These are phyloP conservation scores for Hypomecis punctinalis DNA, from an alignment of 2,888 invertebrate genomes.

Conservation along the genomic window DNA sequence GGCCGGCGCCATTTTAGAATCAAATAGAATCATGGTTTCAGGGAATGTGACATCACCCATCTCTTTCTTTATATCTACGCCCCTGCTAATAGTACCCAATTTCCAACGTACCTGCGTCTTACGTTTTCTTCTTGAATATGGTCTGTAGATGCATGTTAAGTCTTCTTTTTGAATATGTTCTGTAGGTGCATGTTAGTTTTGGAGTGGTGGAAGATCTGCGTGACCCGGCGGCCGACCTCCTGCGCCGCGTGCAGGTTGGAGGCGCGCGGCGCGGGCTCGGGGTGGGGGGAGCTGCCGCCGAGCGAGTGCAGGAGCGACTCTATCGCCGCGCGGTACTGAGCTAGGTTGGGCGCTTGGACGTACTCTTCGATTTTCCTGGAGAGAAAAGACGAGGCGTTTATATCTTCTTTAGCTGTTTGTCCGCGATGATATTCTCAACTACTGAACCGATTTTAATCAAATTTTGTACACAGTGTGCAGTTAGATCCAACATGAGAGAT, in stretches of 20 bases:
- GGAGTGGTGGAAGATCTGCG: constrained; percentile 80
- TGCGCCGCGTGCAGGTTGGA: constrained; percentile 71
- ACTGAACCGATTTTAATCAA: too few species aligned
- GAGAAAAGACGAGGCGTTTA: too few species aligned
- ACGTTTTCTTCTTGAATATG: neutral
- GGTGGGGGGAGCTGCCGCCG: constrained; percentile 45
- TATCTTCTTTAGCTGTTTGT: too few species aligned
- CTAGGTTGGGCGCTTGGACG: constrained; percentile 65
- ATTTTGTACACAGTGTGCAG: too few species aligned
- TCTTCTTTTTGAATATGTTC: constrained; percentile 70
- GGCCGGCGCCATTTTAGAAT: too few species aligned
- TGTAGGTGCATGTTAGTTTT: constrained; percentile 78
- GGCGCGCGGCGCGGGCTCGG: constrained; percentile 51
- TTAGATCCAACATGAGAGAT: too few species aligned
- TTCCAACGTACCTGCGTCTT: neutral
- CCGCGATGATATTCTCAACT: too few species aligned
- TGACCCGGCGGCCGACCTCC: constrained; percentile 76
- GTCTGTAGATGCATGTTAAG: neutral
- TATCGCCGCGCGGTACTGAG: constrained; percentile 72
- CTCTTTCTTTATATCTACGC: too few species aligned
- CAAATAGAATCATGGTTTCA: too few species aligned
- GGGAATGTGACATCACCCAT: too few species aligned
- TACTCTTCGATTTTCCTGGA: constrained; percentile 74
- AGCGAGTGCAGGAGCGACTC: constrained; percentile 73
- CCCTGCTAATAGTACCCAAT: too few species aligned